phyloP scores from a whole-genome alignment of 1,140 invertebrate species.

The Colletes gigas region DNA sequence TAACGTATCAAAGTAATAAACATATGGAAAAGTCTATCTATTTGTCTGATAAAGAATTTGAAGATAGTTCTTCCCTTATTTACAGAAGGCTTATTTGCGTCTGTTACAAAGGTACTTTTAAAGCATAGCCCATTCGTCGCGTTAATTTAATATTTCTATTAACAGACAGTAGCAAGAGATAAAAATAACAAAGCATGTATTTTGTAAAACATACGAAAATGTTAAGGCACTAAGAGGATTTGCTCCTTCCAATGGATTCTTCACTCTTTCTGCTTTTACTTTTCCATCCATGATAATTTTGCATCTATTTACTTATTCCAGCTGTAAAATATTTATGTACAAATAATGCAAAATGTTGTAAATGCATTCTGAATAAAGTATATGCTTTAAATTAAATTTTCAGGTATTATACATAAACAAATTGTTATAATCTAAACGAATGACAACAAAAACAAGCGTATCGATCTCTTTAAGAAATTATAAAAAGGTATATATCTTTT shows the following conservation, averaged over 20 bases:
- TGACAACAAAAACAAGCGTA: neutral
- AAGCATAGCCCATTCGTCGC: neutral
- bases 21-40: neutral
- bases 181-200: neutral
- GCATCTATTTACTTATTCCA: slow-evolving; percentile 1
- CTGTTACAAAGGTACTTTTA: slow-evolving; percentile 1
- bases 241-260: slow-evolving; percentile 81
- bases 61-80: slow-evolving; percentile 21
- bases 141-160: neutral
- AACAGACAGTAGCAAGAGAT: neutral
- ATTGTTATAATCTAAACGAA: neutral
- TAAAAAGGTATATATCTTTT: neutral
- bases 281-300: slow-evolving; percentile 78
- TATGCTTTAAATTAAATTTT: neutral
- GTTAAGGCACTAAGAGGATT: slow-evolving; percentile 82
- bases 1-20: neutral
- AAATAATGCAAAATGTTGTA: neutral
- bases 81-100: neutral
- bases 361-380: neutral
- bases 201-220: slow-evolving; percentile 80
- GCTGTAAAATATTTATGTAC: slow-evolving; percentile 18
- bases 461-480: neutral
- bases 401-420: neutral
- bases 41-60: neutral
- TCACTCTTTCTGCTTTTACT: slow-evolving; percentile 74